These are phyloP conservation scores for Cerastoderma edule DNA, from an alignment of 2,888 invertebrate genomes.

Conservation along the genomic window DNA sequence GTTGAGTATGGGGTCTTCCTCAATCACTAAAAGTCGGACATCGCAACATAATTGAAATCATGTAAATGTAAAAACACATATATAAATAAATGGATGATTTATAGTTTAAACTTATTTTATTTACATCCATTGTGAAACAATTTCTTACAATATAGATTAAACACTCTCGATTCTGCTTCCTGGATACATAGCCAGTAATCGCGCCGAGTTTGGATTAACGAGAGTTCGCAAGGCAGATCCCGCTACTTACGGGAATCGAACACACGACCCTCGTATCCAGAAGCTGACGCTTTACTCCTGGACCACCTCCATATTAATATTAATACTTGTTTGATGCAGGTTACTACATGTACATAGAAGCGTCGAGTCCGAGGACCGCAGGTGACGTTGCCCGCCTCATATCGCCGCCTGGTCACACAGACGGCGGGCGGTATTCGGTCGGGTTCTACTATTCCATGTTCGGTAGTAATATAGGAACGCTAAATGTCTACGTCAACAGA, in stretches of 20 bases:
- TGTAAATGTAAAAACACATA: no score
- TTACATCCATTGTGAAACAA: no score
- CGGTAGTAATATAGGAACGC: constrained; percentile 7
- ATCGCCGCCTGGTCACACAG: background rate
- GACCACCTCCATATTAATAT: background rate
- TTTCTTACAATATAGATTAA: no score
- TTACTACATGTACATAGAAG: constrained; percentile 18
- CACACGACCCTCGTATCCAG: background rate
- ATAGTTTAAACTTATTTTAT: no score
- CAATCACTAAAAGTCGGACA: no score
- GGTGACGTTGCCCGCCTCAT: constrained; percentile 7
- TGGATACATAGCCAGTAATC: background rate
- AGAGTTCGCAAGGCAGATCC: background rate
- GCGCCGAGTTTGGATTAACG: background rate
- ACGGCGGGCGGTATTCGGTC: background rate
- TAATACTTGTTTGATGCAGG: background rate
- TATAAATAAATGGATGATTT: no score
- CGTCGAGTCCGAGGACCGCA: background rate
- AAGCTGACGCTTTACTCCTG: background rate
- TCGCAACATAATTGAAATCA: no score
- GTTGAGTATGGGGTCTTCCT: no score
- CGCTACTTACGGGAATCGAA: background rate
- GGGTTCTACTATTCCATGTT: constrained; percentile 15
- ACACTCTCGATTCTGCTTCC: background rate
- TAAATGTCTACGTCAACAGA: constrained; percentile 49